Percentiles rank a stretch among this genome's conserved stretches.
Evolutionary conservation across 2,888 invertebrate species (phyloP).

Genomic region (Tinea trinotella): DNA sequence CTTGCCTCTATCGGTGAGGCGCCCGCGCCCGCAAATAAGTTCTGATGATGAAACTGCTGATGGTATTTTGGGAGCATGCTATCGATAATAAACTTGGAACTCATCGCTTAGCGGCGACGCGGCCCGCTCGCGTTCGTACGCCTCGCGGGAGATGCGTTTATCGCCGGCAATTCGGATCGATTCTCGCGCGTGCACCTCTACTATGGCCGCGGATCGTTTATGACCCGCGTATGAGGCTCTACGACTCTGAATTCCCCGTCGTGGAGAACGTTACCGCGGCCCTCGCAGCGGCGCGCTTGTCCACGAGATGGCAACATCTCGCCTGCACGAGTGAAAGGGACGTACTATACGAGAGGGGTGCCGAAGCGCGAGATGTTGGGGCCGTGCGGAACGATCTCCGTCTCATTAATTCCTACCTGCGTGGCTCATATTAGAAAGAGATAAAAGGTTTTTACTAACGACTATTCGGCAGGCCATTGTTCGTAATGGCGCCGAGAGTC

Average conservation of each 20-base stretch:
- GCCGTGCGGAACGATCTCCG: constrained; percentile 49
- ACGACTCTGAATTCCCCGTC: constrained; percentile 86
- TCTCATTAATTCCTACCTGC: constrained; percentile 73
- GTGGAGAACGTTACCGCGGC: constrained; percentile 62
- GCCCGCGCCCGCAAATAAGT: constrained; percentile 75
- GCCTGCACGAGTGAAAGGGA: constrained; percentile 58
- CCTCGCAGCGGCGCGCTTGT: constrained; percentile 52
- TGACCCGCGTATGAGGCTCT: constrained; percentile 89
- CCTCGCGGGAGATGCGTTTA: constrained; percentile 70
- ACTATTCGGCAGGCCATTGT: constrained; percentile 67
- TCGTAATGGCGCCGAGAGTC: constrained; percentile 66
- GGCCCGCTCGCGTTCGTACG: constrained; percentile 59
- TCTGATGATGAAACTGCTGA: constrained; percentile 78
- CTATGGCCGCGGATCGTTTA: constrained; percentile 85
- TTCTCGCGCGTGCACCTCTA: constrained; percentile 74
- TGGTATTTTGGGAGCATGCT: constrained; percentile 97
- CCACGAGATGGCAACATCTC: constrained; percentile 66
- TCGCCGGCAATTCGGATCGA: constrained; percentile 72
- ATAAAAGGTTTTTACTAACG: constrained; percentile 73
- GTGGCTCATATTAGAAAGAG: constrained; percentile 70
- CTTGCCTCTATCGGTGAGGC: constrained; percentile 82
- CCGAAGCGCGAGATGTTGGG: constrained; percentile 28
- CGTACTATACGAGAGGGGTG: constrained; percentile 36
- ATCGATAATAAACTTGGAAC: constrained; percentile 98
- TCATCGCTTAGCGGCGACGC: constrained; percentile 83